Evolutionary conservation across 2,113 vertebrate species (phyloP).

Genomic region (Tragelaphus strepsiceros): DNA sequence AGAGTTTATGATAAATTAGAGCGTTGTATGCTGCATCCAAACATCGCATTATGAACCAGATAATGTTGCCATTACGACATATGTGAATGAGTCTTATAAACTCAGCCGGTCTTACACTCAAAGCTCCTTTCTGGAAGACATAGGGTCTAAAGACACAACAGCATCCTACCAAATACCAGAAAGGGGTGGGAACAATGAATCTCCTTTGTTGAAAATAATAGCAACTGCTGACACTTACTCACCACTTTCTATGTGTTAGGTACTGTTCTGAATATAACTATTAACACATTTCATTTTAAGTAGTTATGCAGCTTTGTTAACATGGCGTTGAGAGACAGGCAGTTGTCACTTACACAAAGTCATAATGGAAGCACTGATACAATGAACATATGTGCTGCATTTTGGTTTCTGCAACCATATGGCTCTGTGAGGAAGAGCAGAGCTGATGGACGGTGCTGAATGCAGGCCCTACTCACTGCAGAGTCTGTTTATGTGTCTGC

Average conservation of each 20-base stretch:
- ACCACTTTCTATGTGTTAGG: neutral
- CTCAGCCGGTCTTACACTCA: no score
- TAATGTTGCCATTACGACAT: neutral
- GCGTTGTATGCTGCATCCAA: no score
- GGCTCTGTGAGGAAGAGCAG: neutral
- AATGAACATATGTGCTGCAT: neutral
- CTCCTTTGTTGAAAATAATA: neutral
- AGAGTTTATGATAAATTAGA: neutral
- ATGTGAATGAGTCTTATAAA: neutral
- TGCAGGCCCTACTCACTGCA: neutral
- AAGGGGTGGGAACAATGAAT: neutral
- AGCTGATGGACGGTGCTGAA: neutral
- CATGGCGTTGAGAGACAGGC: neutral
- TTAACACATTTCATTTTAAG: neutral
- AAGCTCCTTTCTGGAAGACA: neutral
- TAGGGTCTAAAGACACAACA: neutral
- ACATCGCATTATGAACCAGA: neutral
- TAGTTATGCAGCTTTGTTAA: neutral
- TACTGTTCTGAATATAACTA: neutral
- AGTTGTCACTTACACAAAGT: neutral
- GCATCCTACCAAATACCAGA: neutral
- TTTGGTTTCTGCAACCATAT: neutral
- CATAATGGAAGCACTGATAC: no score
- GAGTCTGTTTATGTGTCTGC: neutral
- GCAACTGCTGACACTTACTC: neutral